Conservation (phyloP, 2,113 vertebrate species). For the Pomatorhinus ruficollis region DNA sequence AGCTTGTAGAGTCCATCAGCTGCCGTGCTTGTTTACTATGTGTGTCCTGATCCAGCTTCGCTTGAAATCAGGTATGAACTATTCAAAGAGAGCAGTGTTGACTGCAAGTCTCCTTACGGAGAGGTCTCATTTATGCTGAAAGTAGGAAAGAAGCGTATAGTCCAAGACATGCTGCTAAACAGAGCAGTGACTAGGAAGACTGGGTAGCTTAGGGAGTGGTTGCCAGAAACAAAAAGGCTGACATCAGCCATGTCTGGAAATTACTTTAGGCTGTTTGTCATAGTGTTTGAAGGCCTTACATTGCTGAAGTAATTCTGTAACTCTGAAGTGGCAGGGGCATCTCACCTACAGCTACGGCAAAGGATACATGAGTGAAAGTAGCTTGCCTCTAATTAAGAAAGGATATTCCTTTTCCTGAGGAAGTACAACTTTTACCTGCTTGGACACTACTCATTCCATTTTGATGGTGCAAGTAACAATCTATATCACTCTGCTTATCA, state of each 20-base stretch:
- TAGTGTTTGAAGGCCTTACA: neutral
- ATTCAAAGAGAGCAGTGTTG: neutral
- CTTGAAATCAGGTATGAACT: neutral
- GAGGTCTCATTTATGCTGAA: neutral
- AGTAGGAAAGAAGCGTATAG: neutral
- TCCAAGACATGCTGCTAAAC: neutral
- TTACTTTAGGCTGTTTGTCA: neutral
- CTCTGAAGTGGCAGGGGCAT: neutral
- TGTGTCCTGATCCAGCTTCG: accelerated
- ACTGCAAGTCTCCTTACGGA: neutral
- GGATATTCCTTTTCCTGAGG: neutral
- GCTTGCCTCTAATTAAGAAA: neutral
- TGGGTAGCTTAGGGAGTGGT: neutral
- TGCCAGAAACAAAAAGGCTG: neutral
- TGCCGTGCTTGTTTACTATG: neutral
- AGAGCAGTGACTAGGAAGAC: neutral
- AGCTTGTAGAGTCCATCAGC: neutral
- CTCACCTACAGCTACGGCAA: neutral
- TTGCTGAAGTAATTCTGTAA: neutral
- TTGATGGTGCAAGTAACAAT: neutral
- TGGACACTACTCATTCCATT: neutral
- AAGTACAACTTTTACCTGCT: neutral
- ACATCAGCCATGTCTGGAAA: neutral
- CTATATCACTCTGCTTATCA: neutral
- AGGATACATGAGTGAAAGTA: neutral